A percentile compares a stretch with the other conserved stretches of the same genome.
phyloP scores from a whole-genome alignment of 1,140 invertebrate genomes.

The Monochamus saltuarius region DNA sequence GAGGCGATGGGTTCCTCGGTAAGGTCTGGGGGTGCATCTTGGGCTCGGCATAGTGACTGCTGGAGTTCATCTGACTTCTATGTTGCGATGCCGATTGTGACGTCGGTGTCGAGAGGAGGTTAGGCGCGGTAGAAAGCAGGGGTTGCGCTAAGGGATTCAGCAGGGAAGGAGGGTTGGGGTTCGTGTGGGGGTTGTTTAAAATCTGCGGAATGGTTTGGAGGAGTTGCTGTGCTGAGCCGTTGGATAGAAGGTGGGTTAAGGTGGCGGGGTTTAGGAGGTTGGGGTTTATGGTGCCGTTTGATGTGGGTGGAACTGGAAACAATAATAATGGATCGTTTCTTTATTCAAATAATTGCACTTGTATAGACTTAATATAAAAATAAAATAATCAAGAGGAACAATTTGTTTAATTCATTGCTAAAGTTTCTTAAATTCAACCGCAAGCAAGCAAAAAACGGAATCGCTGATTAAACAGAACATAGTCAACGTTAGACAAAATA shows the following conservation, averaged over 20 bases:
- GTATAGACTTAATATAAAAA: too few relatives aligned
- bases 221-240: conserved; percentile 65
- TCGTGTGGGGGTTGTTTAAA: conserved; percentile 50
- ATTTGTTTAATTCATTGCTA: too few relatives aligned
- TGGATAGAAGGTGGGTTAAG: conserved; percentile 68
- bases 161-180: conserved; percentile 49
- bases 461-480: too few relatives aligned
- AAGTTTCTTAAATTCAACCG: too few relatives aligned
- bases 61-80: conserved; percentile 32
- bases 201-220: conserved; percentile 66
- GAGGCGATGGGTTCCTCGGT: conserved; percentile 49
- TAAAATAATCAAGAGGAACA: too few relatives aligned
- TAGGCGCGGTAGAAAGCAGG: conserved; percentile 54
- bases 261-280: conserved; percentile 62
- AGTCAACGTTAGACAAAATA: too few relatives aligned
- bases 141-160: conserved; percentile 52
- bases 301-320: conserved; percentile 48
- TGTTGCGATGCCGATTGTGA: conserved; percentile 31
- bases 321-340: too few relatives aligned
- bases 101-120: conserved; percentile 52
- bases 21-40: conserved; percentile 35
- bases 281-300: conserved; percentile 48
- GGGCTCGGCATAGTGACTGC: conserved; percentile 45
- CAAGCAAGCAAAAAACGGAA: too few relatives aligned
- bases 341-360: too few relatives aligned